Percentiles rank a stretch among this genome's conserved stretches.
Evolutionary conservation across 1,140 invertebrate species (phyloP).

Genomic region (Pseudobourletiella spinata): DNA sequence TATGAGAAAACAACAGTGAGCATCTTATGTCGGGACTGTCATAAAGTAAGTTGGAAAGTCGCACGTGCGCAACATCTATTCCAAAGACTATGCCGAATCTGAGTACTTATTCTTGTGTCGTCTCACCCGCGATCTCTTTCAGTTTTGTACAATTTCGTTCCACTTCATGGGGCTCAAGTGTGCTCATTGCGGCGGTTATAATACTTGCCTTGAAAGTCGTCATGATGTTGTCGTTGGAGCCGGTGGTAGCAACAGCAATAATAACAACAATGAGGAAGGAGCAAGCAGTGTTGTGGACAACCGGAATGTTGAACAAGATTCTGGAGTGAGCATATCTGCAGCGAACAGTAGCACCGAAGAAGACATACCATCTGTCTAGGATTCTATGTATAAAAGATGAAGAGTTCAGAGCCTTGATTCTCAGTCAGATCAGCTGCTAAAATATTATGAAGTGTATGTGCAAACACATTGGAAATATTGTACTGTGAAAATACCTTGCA

Average conservation of each 20-base stretch:
- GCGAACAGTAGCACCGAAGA: too few relatives aligned
- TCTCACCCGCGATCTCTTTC: too few relatives aligned
- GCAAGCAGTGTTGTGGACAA: too few relatives aligned
- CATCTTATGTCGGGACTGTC: slow-evolving; percentile 80
- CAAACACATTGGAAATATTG: too few relatives aligned
- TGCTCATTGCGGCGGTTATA: slow-evolving; percentile 71
- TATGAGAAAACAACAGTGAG: slow-evolving; percentile 65
- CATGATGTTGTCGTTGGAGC: background rate
- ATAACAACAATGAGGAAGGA: background rate
- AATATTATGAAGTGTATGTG: too few relatives aligned
- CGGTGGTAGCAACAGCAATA: background rate
- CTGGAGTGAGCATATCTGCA: too few relatives aligned
- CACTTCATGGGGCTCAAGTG: slow-evolving; percentile 79
- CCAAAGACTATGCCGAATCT: background rate
- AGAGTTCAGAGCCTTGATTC: too few relatives aligned
- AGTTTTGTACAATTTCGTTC: slow-evolving; percentile 68
- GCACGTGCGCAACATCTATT: background rate
- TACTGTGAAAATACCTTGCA: too few relatives aligned
- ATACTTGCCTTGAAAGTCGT: slow-evolving; percentile 53
- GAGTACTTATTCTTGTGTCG: background rate
- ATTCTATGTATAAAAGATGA: too few relatives aligned
- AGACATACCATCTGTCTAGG: too few relatives aligned
- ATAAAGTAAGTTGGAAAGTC: slow-evolving; percentile 61
- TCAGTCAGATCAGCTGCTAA: too few relatives aligned
- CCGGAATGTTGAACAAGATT: too few relatives aligned